Conservation (phyloP, 2,888 invertebrate species). For the Unio pictorum region DNA sequence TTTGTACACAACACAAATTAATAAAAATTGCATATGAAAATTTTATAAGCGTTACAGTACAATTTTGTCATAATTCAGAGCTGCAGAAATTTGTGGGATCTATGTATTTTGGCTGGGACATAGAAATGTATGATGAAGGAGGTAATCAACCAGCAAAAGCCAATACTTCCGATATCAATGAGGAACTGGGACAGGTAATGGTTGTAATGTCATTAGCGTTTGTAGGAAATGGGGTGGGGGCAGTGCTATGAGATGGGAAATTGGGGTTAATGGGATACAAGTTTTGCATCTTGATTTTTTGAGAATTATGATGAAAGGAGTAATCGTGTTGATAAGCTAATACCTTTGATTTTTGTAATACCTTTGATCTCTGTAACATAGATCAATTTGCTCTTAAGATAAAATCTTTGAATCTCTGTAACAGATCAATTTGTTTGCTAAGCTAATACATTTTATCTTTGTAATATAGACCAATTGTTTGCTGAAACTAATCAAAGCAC, state of each 20-base stretch:
- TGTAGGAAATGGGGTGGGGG: too few species aligned
- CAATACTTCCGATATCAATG: slow-evolving; percentile 89
- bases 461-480: too few species aligned
- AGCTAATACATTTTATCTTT: too few species aligned
- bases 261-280: background rate
- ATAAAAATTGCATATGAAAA: background rate
- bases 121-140: slow-evolving; percentile 72
- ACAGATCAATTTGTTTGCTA: too few species aligned
- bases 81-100: slow-evolving; percentile 78
- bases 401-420: too few species aligned
- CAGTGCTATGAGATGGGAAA: background rate
- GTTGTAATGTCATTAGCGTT: background rate
- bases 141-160: slow-evolving; percentile 77
- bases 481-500: too few species aligned
- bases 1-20: too few species aligned
- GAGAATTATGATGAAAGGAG: too few species aligned
- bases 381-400: too few species aligned
- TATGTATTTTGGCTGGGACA: slow-evolving; percentile 83
- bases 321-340: too few species aligned
- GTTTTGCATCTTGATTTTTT: background rate
- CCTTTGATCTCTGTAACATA: too few species aligned
- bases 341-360: too few species aligned
- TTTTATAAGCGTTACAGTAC: background rate
- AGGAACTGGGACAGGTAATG: slow-evolving; percentile 84
- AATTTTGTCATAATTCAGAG: slow-evolving; percentile 70